phyloP scores from a whole-genome alignment of 2,797 vertebrate genomes.

The Eptatretus atami region DNA sequence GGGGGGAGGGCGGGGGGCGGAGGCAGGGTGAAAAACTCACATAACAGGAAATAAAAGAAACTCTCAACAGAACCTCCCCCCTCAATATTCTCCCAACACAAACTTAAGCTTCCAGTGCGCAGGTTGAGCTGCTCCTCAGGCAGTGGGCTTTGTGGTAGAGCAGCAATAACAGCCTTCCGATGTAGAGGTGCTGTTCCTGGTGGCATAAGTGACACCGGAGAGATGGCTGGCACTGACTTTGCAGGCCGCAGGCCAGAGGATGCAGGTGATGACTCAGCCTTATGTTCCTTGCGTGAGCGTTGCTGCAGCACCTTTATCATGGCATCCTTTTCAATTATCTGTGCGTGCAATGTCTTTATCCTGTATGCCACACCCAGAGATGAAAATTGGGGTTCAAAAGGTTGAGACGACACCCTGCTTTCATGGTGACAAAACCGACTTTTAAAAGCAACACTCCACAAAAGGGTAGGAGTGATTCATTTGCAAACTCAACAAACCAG shows the following conservation, averaged over 20 bases:
- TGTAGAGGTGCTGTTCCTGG: no score
- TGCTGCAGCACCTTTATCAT: constrained; percentile 79
- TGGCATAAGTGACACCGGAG: constrained; percentile 13
- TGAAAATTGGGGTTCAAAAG: no score
- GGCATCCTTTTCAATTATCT: constrained; percentile 76
- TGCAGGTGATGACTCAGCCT: constrained; percentile 12
- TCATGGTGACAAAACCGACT: no score
- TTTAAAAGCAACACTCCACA: no score
- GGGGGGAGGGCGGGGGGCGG: neutral
- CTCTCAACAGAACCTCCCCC: neutral
- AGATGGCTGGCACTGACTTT: constrained; percentile 56
- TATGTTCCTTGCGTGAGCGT: constrained; percentile 39
- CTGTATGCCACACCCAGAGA: constrained; percentile 14
- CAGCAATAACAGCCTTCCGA: no score
- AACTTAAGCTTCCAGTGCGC: constrained; percentile 4
- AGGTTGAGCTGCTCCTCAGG: neutral
- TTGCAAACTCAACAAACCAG: no score
- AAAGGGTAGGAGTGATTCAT: no score
- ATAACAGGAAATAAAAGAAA: neutral
- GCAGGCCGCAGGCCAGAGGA: constrained; percentile 42
- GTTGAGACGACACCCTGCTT: no score
- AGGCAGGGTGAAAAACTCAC: no score
- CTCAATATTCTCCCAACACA: neutral
- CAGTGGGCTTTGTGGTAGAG: constrained; percentile 2
- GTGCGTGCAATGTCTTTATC: constrained; percentile 52